Evolutionary conservation across 2,797 vertebrate species (phyloP).

Genomic region (Tragopan temminckii): DNA sequence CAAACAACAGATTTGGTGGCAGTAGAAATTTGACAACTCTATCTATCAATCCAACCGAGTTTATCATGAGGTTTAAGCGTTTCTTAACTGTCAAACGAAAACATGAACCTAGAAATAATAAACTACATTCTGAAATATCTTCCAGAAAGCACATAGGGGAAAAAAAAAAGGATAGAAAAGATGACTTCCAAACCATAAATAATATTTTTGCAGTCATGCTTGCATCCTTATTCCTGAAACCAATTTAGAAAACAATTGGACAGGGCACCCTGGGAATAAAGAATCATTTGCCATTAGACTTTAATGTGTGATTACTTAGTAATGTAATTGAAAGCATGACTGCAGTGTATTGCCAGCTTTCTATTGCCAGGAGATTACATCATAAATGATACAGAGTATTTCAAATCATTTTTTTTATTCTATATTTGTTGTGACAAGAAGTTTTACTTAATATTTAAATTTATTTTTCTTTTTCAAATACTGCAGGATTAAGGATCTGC

Average conservation of each 20-base stretch:
- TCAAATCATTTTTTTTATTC: conserved; percentile 30
- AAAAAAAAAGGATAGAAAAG: conserved; percentile 36
- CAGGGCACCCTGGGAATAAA: conserved; percentile 68
- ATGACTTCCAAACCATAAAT: conserved; percentile 73
- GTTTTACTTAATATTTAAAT: conserved; percentile 54
- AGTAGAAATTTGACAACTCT: conserved; percentile 65
- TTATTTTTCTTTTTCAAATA: conserved; percentile 25
- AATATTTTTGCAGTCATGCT: conserved; percentile 71
- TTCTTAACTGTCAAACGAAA: conserved; percentile 70
- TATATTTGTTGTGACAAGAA: conserved; percentile 57
- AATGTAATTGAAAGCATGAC: conserved; percentile 79
- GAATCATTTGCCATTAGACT: conserved; percentile 78
- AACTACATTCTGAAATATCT: conserved; percentile 52
- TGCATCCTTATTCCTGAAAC: conserved; percentile 75
- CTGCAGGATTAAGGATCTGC: not conserved
- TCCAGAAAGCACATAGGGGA: conserved; percentile 16
- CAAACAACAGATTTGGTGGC: conserved; percentile 44
- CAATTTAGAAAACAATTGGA: conserved; percentile 80
- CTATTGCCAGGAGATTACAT: conserved; percentile 74
- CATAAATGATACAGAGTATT: conserved; percentile 66
- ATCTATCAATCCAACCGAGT: conserved; percentile 62
- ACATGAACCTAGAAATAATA: conserved; percentile 56
- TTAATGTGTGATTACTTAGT: conserved; percentile 79
- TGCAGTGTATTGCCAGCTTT: conserved; percentile 57
- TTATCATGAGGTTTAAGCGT: conserved; percentile 56